Base-by-base conservation (phyloP, 1,140 invertebrate species). In the Oedothorax gibbosus region DNA sequence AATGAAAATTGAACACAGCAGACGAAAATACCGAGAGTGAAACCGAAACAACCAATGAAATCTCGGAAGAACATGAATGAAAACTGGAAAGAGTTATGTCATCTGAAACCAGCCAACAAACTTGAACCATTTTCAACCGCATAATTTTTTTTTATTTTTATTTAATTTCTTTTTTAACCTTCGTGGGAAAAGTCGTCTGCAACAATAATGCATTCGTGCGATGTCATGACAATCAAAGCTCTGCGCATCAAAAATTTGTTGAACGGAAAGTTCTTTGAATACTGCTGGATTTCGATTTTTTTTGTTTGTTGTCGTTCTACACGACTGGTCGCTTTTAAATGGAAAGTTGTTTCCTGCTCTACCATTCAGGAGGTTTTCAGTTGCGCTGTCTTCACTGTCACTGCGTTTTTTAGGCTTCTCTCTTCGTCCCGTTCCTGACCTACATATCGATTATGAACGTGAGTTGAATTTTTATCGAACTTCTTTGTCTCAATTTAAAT, bases 281-380 rank as follows among this genome's bases (percentile, higher is more conserved):
- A 54, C 57, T 10, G 18, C 49, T 20, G 18, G 60, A 21, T 50
- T 64, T 54, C 53, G 15, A 15, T 57, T 57, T 21, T 51, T 62
- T 65, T 77, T 50, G 14, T 77, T 54, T 65, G 50, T 12, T 18
- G 10, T 8, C 57, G 75, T 64, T 77, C 35, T 56, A 20, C 75
- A 56, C 75, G 75, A 77, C 60, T 77, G 75, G 75, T 65, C 14
- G 60, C 35, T 53, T 77, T 65, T 51, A 35, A 35, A 35, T 35
- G 35, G 60, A 77, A 75, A 77, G 57, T 77, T 65, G 18, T 77
- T 77, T 77, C 75, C 75, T 77, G 75, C 56, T 14, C n/a, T 57
- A 56, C 60, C n/a, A 64, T 54, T 14, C 9, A 15, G 18, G 18
- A 20, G 20, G 15, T 66, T 66, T 18, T 21, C 65, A 11, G 15